Conservation (phyloP, 2,888 invertebrate species). For the Chrysodeixis includens region DNA sequence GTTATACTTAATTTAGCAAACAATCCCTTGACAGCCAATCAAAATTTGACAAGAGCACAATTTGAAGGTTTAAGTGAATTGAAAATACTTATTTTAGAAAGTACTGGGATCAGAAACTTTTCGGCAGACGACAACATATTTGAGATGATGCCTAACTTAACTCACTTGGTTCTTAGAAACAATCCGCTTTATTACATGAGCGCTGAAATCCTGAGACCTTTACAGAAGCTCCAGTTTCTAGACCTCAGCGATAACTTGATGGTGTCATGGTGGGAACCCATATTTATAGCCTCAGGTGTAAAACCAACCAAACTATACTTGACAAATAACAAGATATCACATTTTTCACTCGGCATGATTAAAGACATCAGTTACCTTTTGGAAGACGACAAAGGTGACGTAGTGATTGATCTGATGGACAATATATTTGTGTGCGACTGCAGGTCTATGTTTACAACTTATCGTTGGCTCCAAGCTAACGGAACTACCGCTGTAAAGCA, state of each 20-base stretch:
- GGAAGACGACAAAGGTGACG: slow-evolving; percentile 66
- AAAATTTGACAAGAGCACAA: slow-evolving; percentile 76
- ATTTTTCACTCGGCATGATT: slow-evolving; percentile 88
- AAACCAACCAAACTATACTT: slow-evolving; percentile 78
- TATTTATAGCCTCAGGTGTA: slow-evolving; percentile 83
- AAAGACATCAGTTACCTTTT: slow-evolving; percentile 86
- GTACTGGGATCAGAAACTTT: slow-evolving; percentile 84
- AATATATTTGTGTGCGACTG: slow-evolving; percentile 90
- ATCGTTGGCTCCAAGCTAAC: slow-evolving; percentile 80
- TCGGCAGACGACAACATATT: slow-evolving; percentile 85
- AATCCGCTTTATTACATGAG: slow-evolving; percentile 84
- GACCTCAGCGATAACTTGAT: slow-evolving; percentile 88
- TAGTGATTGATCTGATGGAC: slow-evolving; percentile 82
- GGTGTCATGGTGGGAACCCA: slow-evolving; percentile 85
- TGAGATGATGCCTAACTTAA: slow-evolving; percentile 83
- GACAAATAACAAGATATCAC: slow-evolving; percentile 88
- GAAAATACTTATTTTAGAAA: slow-evolving; percentile 83
- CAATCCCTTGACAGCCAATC: slow-evolving; percentile 83
- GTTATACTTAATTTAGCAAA: slow-evolving; percentile 87
- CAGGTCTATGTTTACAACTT: slow-evolving; percentile 79
- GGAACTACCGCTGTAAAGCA: slow-evolving; percentile 71
- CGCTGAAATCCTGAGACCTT: slow-evolving; percentile 78
- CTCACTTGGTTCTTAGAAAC: slow-evolving; percentile 83
- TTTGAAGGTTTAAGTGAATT: slow-evolving; percentile 86
- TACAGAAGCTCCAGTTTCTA: slow-evolving; percentile 80